phyloP scores from a whole-genome alignment of 1,140 invertebrate genomes.

The Caenorhabditis latens region DNA sequence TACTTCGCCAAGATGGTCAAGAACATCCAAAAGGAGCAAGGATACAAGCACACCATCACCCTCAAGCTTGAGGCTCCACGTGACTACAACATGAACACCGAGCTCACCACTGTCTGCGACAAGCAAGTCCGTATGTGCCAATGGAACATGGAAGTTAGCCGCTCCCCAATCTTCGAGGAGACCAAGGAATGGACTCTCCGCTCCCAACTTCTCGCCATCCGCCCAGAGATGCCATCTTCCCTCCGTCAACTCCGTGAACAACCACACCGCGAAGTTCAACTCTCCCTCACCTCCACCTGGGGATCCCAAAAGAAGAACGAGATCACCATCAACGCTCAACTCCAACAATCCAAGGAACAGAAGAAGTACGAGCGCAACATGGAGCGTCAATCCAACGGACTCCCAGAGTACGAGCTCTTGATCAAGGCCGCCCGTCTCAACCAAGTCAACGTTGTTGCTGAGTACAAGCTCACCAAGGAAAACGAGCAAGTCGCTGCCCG shows the following conservation, averaged over 20 bases:
- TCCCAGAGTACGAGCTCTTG: constrained; percentile 53
- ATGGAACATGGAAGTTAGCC: constrained; percentile 21
- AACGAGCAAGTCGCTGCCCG: constrained; percentile 10
- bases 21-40: constrained; percentile 51
- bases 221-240: constrained; percentile 35
- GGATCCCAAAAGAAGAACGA: constrained; percentile 57
- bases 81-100: constrained; percentile 35
- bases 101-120: constrained; percentile 60
- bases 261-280: constrained; percentile 60
- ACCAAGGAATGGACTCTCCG: constrained; percentile 62
- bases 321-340: constrained; percentile 45
- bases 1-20: constrained; percentile 57
- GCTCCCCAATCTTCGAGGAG: neutral
- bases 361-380: constrained; percentile 55
- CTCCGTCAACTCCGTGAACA: constrained; percentile 53
- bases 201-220: constrained; percentile 41
- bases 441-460: constrained; percentile 55
- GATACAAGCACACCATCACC: constrained; percentile 45
- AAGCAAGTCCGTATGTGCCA: constrained; percentile 51
- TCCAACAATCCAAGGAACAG: constrained; percentile 61
- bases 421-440: constrained; percentile 56
- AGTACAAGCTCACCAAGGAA: constrained; percentile 63
- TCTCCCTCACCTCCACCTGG: constrained; percentile 62
- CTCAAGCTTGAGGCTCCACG: constrained; percentile 41
- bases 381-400: constrained; percentile 44